Conservation (phyloP, 2,113 vertebrate species). For the Struthio camelus region DNA sequence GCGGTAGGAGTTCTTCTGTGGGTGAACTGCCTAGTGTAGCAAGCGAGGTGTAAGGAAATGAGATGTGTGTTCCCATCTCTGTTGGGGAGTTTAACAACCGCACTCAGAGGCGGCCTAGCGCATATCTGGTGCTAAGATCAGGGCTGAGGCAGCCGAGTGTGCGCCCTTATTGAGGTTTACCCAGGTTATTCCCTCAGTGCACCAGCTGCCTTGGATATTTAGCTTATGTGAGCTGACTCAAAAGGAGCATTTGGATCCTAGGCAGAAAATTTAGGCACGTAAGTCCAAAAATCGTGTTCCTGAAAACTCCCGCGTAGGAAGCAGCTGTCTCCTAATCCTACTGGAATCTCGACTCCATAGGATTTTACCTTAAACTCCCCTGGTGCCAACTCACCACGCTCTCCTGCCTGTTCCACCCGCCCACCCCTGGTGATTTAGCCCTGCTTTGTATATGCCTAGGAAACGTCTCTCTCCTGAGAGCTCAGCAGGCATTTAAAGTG, state of each 20-base stretch:
- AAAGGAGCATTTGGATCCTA: neutral
- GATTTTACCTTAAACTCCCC: neutral
- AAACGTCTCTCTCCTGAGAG: rapidly evolving
- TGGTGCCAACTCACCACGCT: neutral
- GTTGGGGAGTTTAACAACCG: neutral
- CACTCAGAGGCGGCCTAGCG: neutral
- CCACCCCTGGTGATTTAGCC: rapidly evolving
- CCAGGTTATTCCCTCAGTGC: neutral
- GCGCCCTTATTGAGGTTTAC: neutral
- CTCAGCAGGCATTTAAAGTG: neutral
- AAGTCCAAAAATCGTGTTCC: neutral
- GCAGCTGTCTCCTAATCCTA: neutral
- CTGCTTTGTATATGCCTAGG: neutral
- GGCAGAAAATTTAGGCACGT: neutral
- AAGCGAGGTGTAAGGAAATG: neutral
- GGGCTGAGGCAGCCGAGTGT: neutral
- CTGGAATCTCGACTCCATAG: neutral
- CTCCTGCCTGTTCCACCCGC: too few species aligned
- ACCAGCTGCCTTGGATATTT: neutral
- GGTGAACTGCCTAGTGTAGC: neutral
- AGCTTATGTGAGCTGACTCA: neutral
- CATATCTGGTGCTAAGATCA: neutral
- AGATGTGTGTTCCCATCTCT: neutral
- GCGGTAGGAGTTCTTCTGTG: neutral
- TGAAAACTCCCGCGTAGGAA: rapidly evolving